These are phyloP conservation scores for Petrocephalus schoutedeni DNA, from an alignment of 2,797 vertebrate genomes.

Conservation along the genomic window DNA sequence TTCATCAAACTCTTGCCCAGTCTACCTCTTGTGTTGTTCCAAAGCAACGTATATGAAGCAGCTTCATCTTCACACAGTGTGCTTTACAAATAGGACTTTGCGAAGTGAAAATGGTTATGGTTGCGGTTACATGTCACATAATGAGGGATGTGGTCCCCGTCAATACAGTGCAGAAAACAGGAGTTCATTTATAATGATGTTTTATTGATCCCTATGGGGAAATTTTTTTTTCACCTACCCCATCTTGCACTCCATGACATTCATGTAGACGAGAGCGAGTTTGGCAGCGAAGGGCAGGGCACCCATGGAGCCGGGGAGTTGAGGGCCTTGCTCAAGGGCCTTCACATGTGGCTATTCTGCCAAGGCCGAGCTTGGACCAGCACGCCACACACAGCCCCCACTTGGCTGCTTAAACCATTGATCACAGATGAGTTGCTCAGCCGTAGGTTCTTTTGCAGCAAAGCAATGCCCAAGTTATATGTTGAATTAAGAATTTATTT, in stretches of 20 bases:
- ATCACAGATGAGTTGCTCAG: background rate
- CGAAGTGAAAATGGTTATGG: background rate
- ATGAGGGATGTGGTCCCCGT: background rate
- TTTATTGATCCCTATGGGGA: background rate
- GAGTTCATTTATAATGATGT: background rate
- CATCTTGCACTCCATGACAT: background rate
- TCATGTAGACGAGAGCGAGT: background rate
- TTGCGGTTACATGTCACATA: background rate
- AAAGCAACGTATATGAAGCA: background rate
- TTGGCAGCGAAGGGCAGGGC: background rate
- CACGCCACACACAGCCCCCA: no score
- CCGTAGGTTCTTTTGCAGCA: background rate
- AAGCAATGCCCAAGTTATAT: background rate
- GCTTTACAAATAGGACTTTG: background rate
- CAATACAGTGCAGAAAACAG: background rate
- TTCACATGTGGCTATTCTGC: background rate
- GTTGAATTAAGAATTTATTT: background rate
- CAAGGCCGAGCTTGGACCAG: background rate
- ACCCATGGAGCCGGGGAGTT: background rate
- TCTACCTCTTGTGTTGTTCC: background rate
- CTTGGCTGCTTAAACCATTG: no score
- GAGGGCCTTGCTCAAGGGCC: background rate
- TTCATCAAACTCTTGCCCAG: background rate
- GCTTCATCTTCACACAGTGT: background rate
- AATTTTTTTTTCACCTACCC: background rate